Percentiles rank a stretch among this genome's conserved stretches.
Conservation (phyloP, 1,140 invertebrate species). For the Drosophila obscura region DNA sequence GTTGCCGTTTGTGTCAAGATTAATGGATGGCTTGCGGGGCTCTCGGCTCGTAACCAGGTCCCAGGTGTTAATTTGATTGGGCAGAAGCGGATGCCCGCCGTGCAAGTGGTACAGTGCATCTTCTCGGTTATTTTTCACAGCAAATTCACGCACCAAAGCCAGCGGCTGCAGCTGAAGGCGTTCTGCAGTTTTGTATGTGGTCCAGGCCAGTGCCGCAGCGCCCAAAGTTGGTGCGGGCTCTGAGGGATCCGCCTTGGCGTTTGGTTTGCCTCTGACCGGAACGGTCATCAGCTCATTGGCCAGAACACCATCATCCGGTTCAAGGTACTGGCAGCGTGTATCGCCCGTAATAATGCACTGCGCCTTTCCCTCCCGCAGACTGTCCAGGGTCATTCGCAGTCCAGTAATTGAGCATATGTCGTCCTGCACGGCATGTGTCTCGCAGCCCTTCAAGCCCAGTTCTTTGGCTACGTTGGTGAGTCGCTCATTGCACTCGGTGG, state of each 20-base stretch:
- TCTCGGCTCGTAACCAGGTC: conserved; percentile 29
- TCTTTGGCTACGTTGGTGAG: conserved; percentile 29
- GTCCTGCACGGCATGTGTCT: conserved; percentile 30
- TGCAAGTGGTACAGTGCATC: conserved; percentile 85
- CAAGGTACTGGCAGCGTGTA: conserved; percentile 25
- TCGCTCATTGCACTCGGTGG: background rate
- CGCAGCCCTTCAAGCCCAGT: conserved; percentile 49
- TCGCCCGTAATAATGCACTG: conserved; percentile 59
- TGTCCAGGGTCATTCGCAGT: conserved; percentile 49
- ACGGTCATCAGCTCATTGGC: conserved; percentile 43
- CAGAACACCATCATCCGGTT: conserved; percentile 19
- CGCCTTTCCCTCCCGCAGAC: conserved; percentile 15
- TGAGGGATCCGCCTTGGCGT: conserved; percentile 87
- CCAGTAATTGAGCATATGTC: conserved; percentile 46
- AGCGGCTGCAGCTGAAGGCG: conserved; percentile 93
- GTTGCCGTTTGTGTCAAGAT: conserved; percentile 98
- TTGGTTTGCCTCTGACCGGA: background rate
- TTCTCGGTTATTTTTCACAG: conserved; percentile 91
- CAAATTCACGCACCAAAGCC: conserved; percentile 94
- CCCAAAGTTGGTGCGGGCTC: conserved; percentile 84
- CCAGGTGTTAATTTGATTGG: conserved; percentile 43
- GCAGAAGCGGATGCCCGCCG: background rate
- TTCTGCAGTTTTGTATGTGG: conserved; percentile 89
- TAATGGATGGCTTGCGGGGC: conserved; percentile 90
- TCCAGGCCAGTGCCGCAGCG: conserved; percentile 95